Percentiles rank a stretch among this genome's conserved stretches.
These are phyloP conservation scores for Mystacides longicornis DNA, from an alignment of 2,888 invertebrate species.

Conservation along the genomic window DNA sequence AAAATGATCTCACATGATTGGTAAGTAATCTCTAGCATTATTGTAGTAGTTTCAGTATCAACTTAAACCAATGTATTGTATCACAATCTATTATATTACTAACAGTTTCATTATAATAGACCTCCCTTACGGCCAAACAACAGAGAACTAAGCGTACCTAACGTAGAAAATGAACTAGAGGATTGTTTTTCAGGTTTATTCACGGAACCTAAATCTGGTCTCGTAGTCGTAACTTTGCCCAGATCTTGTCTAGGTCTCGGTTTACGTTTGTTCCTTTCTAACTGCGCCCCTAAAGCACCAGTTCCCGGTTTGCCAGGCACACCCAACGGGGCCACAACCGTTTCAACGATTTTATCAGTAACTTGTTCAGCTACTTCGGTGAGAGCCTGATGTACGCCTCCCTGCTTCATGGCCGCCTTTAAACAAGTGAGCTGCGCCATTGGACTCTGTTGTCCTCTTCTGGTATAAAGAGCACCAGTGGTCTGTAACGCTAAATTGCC, in stretches of 20 bases:
- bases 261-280: slow-evolving; percentile 34
- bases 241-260: slow-evolving; percentile 39
- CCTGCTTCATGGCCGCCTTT: slow-evolving; percentile 41
- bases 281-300: slow-evolving; percentile 46
- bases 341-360: slow-evolving; percentile 30
- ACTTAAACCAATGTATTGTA: neutral
- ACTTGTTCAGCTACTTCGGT: slow-evolving; percentile 31
- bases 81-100: neutral
- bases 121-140: slow-evolving; percentile 83
- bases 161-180: slow-evolving; percentile 37
- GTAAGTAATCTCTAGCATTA: neutral
- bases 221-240: slow-evolving; percentile 23
- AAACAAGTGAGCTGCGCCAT: slow-evolving; percentile 74
- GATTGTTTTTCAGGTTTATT: slow-evolving; percentile 31
- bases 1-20: neutral
- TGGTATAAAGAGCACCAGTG: slow-evolving; percentile 53
- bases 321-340: slow-evolving; percentile 41
- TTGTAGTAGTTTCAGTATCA: neutral
- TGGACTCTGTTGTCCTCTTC: slow-evolving; percentile 61
- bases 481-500: slow-evolving; percentile 55
- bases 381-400: slow-evolving; percentile 33
- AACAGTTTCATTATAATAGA: slow-evolving; percentile 49
- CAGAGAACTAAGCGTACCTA: slow-evolving; percentile 72
- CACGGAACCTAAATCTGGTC: slow-evolving; percentile 29
- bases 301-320: slow-evolving; percentile 55